Evolutionary conservation across 2,797 vertebrate species (phyloP), one percentile per base, ranked within the genome.

Genomic region (Chelidonichthys spinosus): DNA sequence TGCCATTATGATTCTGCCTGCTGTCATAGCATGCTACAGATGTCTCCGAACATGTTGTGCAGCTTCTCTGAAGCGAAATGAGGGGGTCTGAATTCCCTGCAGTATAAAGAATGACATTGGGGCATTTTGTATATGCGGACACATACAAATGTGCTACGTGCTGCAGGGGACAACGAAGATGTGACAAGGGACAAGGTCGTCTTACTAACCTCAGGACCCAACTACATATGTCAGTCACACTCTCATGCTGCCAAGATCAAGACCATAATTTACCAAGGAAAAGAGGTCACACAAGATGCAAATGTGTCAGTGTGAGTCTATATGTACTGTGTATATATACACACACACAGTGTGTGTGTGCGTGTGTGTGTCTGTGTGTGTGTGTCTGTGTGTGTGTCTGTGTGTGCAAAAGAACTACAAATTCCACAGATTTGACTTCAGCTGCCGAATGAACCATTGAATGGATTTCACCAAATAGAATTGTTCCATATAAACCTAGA

Each of bases 141-240:
- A 63, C 55, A 47, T 58, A 73, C 40, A 81, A 50, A 59, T 25
- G 25, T 25, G 25, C 78, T 50, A 36, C 33, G 4, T 11, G 76
- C 85, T 79, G 64, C 50, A 7, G 74, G 86, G 68, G 75, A 76
- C 74, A 59, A 66, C 75, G 68, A 69, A 36, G 80, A 87, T 35
- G 72, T 78, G 77, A 87, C 53, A 42, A 77, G 71, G 73, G 65
- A 85, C 74, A 79, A 81, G 86, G 84, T 76, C 78, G 52, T 53
- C 63, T 61, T 36, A 50, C 37, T 60, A 76, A 92, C 88, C 90
- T 73, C 72, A 6, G 83, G 86, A 79, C 58, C 46, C 18, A 5
- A 49, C 82, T 75, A 58, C 82, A 85, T 81, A 88, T 89, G 87
- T 84, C 87, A 88, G 75, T 80, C 77, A 79, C 85, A 82, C 50